A percentile compares a stretch with the other conserved stretches of the same genome.
These are phyloP conservation scores for Prunella fulvescens DNA, from an alignment of 2,113 vertebrate genomes.

Conservation along the genomic window DNA sequence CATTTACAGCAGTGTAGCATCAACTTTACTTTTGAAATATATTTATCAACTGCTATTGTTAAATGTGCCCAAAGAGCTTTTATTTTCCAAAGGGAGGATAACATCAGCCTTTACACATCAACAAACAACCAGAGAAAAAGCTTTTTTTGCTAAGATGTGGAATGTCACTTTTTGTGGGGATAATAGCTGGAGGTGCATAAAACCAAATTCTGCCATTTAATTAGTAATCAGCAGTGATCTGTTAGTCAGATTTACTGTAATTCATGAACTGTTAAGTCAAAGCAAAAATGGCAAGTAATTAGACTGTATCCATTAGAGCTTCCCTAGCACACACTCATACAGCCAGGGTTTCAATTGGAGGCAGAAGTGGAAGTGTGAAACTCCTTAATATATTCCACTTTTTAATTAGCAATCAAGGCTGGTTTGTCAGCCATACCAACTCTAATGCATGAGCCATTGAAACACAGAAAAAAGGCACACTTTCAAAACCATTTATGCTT, in stretches of 20 bases:
- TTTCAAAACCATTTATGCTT: constrained; percentile 71
- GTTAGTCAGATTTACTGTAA: constrained; percentile 34
- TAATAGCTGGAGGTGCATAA: not conserved
- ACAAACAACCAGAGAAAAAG: not conserved
- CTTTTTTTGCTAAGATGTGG: not conserved
- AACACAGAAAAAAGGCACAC: constrained; percentile 38
- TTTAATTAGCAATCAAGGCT: constrained; percentile 76
- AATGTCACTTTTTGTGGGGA: not conserved
- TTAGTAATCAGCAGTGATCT: constrained; percentile 59
- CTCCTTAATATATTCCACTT: constrained; percentile 66
- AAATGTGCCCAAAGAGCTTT: constrained; percentile 25
- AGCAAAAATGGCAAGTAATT: constrained; percentile 67
- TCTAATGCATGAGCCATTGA: constrained; percentile 50
- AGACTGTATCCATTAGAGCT: constrained; percentile 50
- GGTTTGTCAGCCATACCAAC: constrained; percentile 71
- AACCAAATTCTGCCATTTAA: constrained; percentile 47
- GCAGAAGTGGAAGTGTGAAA: constrained; percentile 48
- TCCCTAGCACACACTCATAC: constrained; percentile 19
- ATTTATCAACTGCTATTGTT: constrained; percentile 25
- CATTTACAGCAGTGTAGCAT: not conserved
- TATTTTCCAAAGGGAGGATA: constrained; percentile 49
- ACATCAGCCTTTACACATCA: constrained; percentile 18
- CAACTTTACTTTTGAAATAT: not conserved
- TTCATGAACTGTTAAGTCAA: constrained; percentile 59
- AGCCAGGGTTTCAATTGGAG: constrained; percentile 29